Evolutionary conservation across 1,140 invertebrate species (phyloP).

Genomic region (Zaprionus ornatus): DNA sequence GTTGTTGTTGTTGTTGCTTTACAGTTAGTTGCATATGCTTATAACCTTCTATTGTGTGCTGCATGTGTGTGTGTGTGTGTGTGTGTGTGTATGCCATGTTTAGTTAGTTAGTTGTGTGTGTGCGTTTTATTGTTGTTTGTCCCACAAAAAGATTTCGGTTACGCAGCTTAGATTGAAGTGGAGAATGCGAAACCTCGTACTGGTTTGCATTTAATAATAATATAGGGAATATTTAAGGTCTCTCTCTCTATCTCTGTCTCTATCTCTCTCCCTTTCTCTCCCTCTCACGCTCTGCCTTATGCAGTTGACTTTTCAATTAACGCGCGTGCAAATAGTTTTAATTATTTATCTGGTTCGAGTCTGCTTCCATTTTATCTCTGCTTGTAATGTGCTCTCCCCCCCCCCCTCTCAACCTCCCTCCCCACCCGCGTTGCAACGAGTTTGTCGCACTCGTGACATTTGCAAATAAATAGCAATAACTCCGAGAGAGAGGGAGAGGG

Average conservation of each 20-base stretch:
- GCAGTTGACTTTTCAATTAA: slow-evolving; percentile 25
- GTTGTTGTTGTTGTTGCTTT: slow-evolving; percentile 14
- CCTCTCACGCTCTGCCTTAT: not conserved
- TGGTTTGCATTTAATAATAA: not conserved
- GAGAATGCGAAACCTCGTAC: not conserved
- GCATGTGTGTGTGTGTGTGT: not conserved
- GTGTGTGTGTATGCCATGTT: slow-evolving; percentile 43
- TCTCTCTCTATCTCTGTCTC: not conserved
- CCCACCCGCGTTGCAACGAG: not conserved
- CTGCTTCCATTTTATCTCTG: slow-evolving; percentile 61
- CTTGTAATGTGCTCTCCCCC: slow-evolving; percentile 32
- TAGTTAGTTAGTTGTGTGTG: slow-evolving; percentile 47
- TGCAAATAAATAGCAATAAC: slow-evolving; percentile 70
- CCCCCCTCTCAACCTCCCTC: not conserved
- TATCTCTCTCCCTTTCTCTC: not conserved
- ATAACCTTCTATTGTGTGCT: slow-evolving; percentile 16
- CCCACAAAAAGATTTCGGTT: slow-evolving; percentile 20
- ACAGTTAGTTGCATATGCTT: slow-evolving; percentile 42
- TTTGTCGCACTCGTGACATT: slow-evolving; percentile 64
- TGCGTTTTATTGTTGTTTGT: slow-evolving; percentile 34
- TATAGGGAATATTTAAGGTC: not conserved
- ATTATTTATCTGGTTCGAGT: slow-evolving; percentile 56
- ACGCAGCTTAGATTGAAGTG: slow-evolving; percentile 9
- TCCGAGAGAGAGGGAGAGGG: not conserved
- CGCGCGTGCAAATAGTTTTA: slow-evolving; percentile 40